Conservation (phyloP, 2,888 invertebrate species). For the Ochropleura plecta region DNA sequence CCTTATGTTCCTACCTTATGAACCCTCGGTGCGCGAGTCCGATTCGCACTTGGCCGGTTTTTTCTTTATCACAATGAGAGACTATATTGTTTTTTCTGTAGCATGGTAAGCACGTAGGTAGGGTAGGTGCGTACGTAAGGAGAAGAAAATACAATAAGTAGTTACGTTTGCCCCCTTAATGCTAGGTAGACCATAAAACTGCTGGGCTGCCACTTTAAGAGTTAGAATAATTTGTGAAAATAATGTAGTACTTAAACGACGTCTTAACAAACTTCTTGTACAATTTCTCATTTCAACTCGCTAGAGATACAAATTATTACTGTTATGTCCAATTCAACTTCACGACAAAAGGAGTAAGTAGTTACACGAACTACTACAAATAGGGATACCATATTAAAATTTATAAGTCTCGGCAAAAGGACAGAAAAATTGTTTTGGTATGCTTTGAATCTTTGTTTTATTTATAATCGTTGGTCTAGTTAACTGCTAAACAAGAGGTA, state of each 20-base stretch:
- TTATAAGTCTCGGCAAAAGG: background rate
- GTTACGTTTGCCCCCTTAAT: too few relatives aligned
- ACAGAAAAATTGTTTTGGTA: background rate
- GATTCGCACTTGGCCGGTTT: too few relatives aligned
- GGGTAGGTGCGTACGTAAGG: too few relatives aligned
- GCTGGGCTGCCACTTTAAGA: background rate
- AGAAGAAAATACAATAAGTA: too few relatives aligned
- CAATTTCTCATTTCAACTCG: background rate
- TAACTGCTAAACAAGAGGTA: background rate
- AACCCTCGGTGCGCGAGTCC: too few relatives aligned
- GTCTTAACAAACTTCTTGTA: slow-evolving; percentile 7
- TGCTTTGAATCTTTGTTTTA: background rate
- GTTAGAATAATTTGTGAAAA: background rate
- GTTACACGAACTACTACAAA: background rate
- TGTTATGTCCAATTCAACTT: slow-evolving; percentile 30
- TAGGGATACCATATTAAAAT: background rate
- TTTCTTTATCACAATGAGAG: too few relatives aligned
- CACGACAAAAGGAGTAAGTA: slow-evolving; percentile 22
- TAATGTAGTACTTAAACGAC: background rate
- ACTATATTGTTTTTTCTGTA: too few relatives aligned
- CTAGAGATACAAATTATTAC: slow-evolving; percentile 1
- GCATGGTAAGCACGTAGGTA: too few relatives aligned
- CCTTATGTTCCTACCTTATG: too few relatives aligned
- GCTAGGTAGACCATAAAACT: background rate
- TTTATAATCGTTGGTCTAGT: background rate